Evolutionary conservation across 2,888 invertebrate species (phyloP).

Genomic region (Drosophila crucigera): DNA sequence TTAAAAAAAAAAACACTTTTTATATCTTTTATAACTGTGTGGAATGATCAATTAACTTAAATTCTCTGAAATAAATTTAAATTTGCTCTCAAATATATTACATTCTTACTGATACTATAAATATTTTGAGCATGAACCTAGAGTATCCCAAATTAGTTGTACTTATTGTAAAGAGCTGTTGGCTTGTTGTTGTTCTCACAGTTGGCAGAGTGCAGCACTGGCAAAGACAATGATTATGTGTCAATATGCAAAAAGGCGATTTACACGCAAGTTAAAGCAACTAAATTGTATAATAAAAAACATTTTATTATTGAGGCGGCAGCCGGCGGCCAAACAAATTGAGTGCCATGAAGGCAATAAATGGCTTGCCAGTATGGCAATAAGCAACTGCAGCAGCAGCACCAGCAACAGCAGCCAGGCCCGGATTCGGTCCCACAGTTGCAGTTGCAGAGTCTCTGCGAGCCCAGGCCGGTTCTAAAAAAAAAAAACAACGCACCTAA

Average conservation of each 20-base stretch:
- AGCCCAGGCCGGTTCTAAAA: constrained; percentile 63
- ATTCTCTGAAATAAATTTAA: background rate
- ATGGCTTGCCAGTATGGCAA: constrained; percentile 63
- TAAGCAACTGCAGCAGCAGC: constrained; percentile 43
- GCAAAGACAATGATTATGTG: constrained; percentile 78
- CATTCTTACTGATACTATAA: background rate
- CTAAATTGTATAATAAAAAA: constrained; percentile 79
- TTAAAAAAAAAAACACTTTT: background rate
- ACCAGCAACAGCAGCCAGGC: constrained; percentile 30
- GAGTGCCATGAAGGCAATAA: constrained; percentile 80
- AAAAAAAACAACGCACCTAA: constrained; percentile 64
- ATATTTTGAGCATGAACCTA: background rate
- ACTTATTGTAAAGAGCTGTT: background rate
- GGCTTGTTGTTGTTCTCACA: constrained; percentile 42
- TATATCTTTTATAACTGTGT: background rate
- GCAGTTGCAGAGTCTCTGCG: constrained; percentile 27
- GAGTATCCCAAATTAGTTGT: constrained; percentile 8
- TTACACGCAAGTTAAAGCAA: constrained; percentile 78
- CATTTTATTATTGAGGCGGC: constrained; percentile 78
- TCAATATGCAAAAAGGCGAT: constrained; percentile 79
- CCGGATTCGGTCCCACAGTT: constrained; percentile 43
- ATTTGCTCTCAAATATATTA: background rate
- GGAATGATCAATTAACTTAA: background rate
- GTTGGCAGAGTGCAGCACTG: constrained; percentile 42
- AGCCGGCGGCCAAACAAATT: constrained; percentile 78